Conservation (phyloP, 2,888 invertebrate genomes). For the Xestia c-nigrum region DNA sequence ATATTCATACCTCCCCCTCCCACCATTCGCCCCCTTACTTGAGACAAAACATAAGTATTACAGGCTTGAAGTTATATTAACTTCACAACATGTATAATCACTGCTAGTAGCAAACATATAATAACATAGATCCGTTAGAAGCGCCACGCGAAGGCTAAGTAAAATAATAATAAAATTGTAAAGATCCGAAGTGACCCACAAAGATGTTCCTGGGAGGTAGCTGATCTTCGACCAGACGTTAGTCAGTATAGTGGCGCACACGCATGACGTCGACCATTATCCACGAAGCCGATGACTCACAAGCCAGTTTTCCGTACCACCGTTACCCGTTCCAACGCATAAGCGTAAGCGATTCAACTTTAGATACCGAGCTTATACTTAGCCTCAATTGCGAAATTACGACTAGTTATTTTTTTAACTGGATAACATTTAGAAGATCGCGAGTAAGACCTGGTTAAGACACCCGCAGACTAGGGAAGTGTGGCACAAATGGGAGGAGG, state of each 20-base stretch:
- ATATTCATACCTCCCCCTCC: background rate
- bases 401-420: background rate
- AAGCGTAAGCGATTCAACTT: constrained; percentile 60
- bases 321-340: constrained; percentile 75
- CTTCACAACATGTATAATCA: background rate
- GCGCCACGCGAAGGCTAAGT: background rate
- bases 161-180: background rate
- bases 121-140: background rate
- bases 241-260: constrained; percentile 64
- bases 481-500: background rate
- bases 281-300: constrained; percentile 80
- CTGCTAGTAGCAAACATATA: background rate
- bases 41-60: background rate
- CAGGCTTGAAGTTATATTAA: background rate
- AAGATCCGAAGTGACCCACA: constrained; percentile 32
- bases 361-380: background rate
- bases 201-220: constrained; percentile 28
- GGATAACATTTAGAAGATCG: background rate
- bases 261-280: constrained; percentile 76
- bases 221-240: constrained; percentile 50
- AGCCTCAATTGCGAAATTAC: background rate
- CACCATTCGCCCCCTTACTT: background rate
- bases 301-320: constrained; percentile 84
- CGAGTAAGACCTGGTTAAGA: background rate
- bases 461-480: background rate